Conservation (phyloP, 2,888 invertebrate genomes). For the Stramonita haemastoma region DNA sequence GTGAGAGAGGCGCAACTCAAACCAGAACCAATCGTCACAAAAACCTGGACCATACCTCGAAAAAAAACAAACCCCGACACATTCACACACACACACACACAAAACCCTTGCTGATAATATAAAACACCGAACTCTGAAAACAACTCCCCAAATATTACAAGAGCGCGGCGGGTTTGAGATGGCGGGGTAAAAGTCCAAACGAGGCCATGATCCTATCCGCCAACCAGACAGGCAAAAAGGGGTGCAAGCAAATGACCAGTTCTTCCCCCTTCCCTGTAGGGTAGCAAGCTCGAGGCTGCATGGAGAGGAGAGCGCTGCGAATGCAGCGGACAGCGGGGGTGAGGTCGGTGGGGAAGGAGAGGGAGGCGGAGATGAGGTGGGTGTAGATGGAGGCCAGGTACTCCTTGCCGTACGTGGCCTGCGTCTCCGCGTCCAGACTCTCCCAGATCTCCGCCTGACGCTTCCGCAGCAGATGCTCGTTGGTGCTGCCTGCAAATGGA, state of each 20-base stretch:
- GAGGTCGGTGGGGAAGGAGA: conserved; percentile 66
- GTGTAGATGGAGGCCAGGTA: conserved; percentile 68
- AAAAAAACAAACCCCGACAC: not conserved
- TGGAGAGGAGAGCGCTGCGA: conserved; percentile 71
- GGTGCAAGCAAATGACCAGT: conserved; percentile 63
- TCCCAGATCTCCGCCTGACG: conserved; percentile 70
- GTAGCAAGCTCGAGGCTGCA: conserved; percentile 69
- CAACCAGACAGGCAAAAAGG: conserved; percentile 71
- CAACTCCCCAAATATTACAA: conserved; percentile 28
- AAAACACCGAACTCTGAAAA: not conserved
- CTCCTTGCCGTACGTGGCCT: conserved; percentile 65
- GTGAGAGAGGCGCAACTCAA: no score
- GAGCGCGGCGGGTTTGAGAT: conserved; percentile 53
- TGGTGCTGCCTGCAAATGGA: conserved; percentile 60
- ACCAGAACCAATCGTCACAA: no score
- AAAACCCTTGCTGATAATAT: not conserved
- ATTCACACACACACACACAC: no score
- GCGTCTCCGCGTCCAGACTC: conserved; percentile 62
- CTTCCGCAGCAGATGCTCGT: conserved; percentile 57
- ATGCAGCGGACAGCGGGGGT: conserved; percentile 72
- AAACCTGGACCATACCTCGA: not conserved
- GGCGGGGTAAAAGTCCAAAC: conserved; percentile 61
- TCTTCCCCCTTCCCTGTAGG: conserved; percentile 72
- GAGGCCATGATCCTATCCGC: conserved; percentile 66
- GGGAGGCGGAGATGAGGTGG: conserved; percentile 57